Conservation (phyloP, 2,888 invertebrate genomes). For the Aporophyla nigra region DNA sequence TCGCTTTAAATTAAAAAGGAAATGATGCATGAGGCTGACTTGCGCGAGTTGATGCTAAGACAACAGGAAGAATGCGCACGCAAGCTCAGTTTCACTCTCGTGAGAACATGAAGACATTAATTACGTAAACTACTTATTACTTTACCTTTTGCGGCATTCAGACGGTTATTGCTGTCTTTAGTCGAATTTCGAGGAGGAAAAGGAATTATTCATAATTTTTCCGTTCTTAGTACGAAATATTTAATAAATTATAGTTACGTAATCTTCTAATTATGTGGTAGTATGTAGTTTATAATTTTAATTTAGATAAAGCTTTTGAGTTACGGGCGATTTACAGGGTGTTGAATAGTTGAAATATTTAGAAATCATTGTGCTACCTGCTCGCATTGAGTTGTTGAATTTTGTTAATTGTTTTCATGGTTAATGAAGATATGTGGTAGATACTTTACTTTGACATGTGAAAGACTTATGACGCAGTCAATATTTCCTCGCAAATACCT, state of each 20-base stretch:
- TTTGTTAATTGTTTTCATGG: neutral
- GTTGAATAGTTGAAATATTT: neutral
- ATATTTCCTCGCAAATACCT: neutral
- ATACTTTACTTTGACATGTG: neutral
- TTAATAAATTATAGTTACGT: conserved; percentile 18
- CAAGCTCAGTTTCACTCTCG: conserved; percentile 64
- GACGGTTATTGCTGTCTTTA: conserved; percentile 16
- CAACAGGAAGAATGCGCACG: conserved; percentile 63
- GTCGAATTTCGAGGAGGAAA: conserved; percentile 20
- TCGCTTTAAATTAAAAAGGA: conserved; percentile 42
- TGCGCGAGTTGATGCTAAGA: conserved; percentile 28
- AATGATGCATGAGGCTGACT: conserved; percentile 42
- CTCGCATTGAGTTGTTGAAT: neutral
- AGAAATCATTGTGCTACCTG: neutral
- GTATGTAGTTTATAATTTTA: neutral
- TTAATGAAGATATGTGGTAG: neutral
- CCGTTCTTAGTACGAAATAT: neutral
- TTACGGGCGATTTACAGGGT: neutral
- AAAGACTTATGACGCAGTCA: neutral
- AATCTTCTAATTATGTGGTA: neutral
- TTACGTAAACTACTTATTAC: conserved; percentile 59
- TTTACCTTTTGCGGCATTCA: conserved; percentile 17
- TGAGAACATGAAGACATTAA: conserved; percentile 47
- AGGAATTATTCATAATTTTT: conserved; percentile 15
- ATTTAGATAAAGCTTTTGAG: neutral